phyloP scores from a whole-genome alignment of 1,140 invertebrate genomes.

The Heliconius hermathena region DNA sequence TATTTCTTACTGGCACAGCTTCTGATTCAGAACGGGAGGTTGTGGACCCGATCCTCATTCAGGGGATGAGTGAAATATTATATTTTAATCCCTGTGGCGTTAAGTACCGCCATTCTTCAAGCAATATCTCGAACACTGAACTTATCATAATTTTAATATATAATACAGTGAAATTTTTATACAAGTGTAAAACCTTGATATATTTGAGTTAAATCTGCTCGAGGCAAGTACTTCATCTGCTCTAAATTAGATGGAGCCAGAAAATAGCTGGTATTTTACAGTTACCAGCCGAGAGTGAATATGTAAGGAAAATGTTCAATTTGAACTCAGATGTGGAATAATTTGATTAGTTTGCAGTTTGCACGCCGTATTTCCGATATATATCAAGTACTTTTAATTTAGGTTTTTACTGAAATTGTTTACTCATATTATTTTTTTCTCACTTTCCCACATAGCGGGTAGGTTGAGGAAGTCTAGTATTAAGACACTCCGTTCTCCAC shows the following conservation, averaged over 20 bases:
- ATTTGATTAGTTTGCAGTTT: conserved; percentile 1
- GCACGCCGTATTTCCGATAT: not conserved
- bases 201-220: not conserved
- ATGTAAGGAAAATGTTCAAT: not conserved
- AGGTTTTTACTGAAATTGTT: not conserved
- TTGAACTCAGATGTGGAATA: conserved; percentile 2
- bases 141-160: too few species aligned
- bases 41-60: too few species aligned
- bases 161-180: not conserved
- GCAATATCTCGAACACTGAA: too few species aligned
- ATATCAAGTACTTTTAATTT: not conserved
- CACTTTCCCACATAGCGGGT: too few species aligned
- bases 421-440: not conserved
- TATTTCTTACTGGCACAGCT: too few species aligned
- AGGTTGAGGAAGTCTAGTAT: too few species aligned
- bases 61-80: too few species aligned
- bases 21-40: too few species aligned
- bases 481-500: too few species aligned
- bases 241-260: not conserved
- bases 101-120: too few species aligned
- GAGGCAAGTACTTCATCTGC: not conserved
- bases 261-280: conserved; percentile 3
- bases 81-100: too few species aligned
- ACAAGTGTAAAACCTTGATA: not conserved
- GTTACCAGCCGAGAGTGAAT: not conserved